Percentiles rank a stretch among this genome's conserved stretches.
These are phyloP conservation scores for Malurus cyaneus DNA, from an alignment of 2,113 vertebrate genomes.

Conservation along the genomic window DNA sequence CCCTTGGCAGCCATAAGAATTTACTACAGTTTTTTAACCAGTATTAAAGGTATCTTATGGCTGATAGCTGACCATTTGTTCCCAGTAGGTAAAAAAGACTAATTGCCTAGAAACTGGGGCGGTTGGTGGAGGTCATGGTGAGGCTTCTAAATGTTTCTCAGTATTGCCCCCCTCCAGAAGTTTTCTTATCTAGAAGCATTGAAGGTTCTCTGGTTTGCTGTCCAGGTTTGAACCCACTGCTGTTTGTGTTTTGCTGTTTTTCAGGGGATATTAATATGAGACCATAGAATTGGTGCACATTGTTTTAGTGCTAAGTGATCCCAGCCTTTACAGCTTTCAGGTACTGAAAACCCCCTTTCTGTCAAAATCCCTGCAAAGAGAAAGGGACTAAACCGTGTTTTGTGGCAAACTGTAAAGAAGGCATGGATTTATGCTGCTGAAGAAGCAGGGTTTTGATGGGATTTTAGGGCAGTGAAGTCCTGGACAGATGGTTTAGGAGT, in stretches of 20 bases:
- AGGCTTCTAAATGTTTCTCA: not conserved
- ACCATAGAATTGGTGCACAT: not conserved
- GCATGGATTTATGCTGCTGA: not conserved
- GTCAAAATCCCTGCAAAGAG: not conserved
- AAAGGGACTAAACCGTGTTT: not conserved
- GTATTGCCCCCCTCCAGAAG: not conserved
- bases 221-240: not conserved
- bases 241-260: not conserved
- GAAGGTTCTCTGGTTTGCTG: not conserved
- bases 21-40: fast-evolving
- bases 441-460: not conserved
- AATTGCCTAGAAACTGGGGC: not conserved
- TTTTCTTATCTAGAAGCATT: not conserved
- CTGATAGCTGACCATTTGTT: not conserved
- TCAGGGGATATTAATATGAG: not conserved
- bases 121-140: not conserved
- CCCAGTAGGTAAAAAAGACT: not conserved
- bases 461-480: not conserved
- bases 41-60: not conserved
- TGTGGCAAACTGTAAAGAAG: not conserved
- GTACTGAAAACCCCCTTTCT: not conserved
- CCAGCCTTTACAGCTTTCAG: not conserved
- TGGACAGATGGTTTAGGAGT: not conserved
- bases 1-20: not conserved
- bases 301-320: not conserved